phyloP scores from a whole-genome alignment of 2,888 invertebrate species.

The Philereme vetulata region DNA sequence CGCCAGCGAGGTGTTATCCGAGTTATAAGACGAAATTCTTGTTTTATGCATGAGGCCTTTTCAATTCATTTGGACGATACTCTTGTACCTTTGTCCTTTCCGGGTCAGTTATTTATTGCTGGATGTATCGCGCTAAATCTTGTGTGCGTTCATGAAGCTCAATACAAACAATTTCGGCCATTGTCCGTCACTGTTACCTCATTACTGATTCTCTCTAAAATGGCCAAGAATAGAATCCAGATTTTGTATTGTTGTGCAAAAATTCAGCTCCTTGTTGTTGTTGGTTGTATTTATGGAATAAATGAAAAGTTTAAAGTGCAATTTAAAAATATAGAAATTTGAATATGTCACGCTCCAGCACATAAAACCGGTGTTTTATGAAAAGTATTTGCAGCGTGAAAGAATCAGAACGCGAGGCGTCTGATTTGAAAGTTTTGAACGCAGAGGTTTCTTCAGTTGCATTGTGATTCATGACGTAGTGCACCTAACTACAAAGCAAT shows the following conservation, averaged over 20 bases:
- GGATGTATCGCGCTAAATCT: conserved; percentile 72
- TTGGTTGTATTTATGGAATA: too few species aligned
- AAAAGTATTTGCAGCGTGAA: neutral
- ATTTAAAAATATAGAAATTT: too few species aligned
- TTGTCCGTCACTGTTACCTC: conserved; percentile 44
- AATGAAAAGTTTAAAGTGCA: too few species aligned
- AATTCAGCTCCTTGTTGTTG: neutral
- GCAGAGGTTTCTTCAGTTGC: conserved; percentile 27
- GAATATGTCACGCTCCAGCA: too few species aligned
- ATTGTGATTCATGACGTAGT: conserved; percentile 47
- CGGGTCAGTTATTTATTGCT: conserved; percentile 81
- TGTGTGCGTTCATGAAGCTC: conserved; percentile 62
- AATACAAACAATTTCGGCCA: conserved; percentile 53
- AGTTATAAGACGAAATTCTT: conserved; percentile 60
- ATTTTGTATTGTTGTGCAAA: conserved; percentile 14
- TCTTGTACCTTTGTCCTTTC: conserved; percentile 78
- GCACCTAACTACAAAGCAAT: conserved; percentile 52
- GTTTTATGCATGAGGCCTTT: conserved; percentile 81
- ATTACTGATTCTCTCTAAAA: conserved; percentile 41
- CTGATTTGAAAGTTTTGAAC: conserved; percentile 18
- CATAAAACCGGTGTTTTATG: too few species aligned
- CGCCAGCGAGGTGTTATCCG: conserved; percentile 61
- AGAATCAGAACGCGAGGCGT: conserved; percentile 3
- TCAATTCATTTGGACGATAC: conserved; percentile 79
- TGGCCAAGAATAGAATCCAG: conserved; percentile 17